These are phyloP conservation scores for Gymnosoma rotundatum DNA, from an alignment of 2,888 invertebrate genomes.

Conservation along the genomic window DNA sequence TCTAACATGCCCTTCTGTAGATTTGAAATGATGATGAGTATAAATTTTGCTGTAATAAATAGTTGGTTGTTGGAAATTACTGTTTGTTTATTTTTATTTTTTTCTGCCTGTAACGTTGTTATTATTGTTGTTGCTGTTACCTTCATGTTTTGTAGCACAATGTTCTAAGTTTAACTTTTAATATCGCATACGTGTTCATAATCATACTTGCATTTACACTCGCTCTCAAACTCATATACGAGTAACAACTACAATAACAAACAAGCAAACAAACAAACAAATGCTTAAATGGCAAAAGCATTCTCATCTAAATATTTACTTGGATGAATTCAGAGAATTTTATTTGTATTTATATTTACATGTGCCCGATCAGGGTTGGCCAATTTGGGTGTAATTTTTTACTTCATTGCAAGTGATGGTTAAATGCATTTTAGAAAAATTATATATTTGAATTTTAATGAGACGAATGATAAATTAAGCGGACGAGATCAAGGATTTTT, in stretches of 20 bases:
- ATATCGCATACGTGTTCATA: slow-evolving; percentile 44
- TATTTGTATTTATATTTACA: slow-evolving; percentile 28
- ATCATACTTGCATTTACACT: slow-evolving; percentile 14
- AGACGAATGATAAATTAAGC: slow-evolving; percentile 2
- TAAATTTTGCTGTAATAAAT: slow-evolving; percentile 12
- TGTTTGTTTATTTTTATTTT: not conserved
- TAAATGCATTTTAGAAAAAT: slow-evolving; percentile 25
- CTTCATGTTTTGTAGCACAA: slow-evolving; percentile 65
- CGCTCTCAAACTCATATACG: slow-evolving; percentile 28
- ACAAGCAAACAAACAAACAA: not conserved
- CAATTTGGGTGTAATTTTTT: slow-evolving; percentile 47
- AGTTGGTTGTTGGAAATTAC: slow-evolving; percentile 5
- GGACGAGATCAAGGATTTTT: slow-evolving; percentile 43
- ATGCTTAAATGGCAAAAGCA: slow-evolving; percentile 14
- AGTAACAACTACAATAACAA: not conserved
- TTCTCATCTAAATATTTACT: not conserved
- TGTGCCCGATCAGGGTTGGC: slow-evolving; percentile 41
- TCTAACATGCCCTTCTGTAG: slow-evolving; percentile 27
- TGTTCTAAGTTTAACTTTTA: slow-evolving; percentile 62
- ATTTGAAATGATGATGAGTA: not conserved
- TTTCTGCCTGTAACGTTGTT: slow-evolving; percentile 6
- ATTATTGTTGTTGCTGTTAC: slow-evolving; percentile 39
- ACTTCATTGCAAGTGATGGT: slow-evolving; percentile 33
- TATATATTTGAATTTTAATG: slow-evolving; percentile 42
- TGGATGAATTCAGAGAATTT: slow-evolving; percentile 37